These are phyloP conservation scores for Sminthurides bifidus DNA, from an alignment of 1,140 invertebrate genomes.

Conservation along the genomic window DNA sequence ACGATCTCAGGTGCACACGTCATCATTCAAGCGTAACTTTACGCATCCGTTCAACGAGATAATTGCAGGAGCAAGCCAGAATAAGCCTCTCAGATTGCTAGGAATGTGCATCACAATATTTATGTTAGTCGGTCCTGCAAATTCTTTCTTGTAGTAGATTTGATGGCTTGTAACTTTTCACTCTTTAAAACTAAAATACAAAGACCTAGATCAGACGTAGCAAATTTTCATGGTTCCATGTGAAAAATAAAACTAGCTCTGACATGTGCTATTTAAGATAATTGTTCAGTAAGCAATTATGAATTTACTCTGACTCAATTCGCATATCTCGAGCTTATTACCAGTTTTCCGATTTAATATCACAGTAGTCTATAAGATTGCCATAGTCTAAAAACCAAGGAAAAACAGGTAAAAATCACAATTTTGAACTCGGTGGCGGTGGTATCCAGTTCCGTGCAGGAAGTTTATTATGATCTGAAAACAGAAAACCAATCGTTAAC, in stretches of 20 bases:
- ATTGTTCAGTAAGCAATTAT: too few species aligned
- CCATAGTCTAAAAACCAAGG: too few species aligned
- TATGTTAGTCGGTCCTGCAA: not conserved
- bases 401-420: not conserved
- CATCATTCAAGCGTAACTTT: slow-evolving; percentile 23
- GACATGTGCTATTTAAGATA: too few species aligned
- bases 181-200: too few species aligned
- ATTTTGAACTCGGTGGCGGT: not conserved
- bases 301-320: too few species aligned
- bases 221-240: too few species aligned
- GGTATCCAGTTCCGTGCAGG: slow-evolving; percentile 27
- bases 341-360: too few species aligned
- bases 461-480: slow-evolving; percentile 29
- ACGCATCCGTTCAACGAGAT: slow-evolving; percentile 24
- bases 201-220: too few species aligned
- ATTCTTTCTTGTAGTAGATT: not conserved
- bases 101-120: not conserved
- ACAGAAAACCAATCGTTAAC: not conserved
- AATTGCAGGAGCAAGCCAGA: not conserved
- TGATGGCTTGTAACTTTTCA: too few species aligned
- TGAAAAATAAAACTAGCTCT: too few species aligned
- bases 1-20: slow-evolving; percentile 19
- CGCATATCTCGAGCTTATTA: too few species aligned
- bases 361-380: too few species aligned
- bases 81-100: not conserved